Evolutionary conservation across 2,113 vertebrate species (phyloP).

Genomic region (Turnix velox): DNA sequence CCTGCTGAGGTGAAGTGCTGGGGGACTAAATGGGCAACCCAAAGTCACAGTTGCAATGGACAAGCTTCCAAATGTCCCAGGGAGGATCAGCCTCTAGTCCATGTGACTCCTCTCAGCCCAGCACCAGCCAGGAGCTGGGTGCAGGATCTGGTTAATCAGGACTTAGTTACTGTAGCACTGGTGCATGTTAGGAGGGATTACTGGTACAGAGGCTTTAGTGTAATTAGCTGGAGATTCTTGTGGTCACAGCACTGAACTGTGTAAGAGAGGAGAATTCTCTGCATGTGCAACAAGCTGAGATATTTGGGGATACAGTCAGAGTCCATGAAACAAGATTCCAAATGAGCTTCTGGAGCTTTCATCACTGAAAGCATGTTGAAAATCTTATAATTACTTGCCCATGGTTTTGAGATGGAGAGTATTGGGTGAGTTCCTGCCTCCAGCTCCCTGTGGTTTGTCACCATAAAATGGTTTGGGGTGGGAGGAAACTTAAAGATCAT

Average conservation of each 20-base stretch:
- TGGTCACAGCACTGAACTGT: not conserved
- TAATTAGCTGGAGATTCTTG: not conserved
- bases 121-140: not conserved
- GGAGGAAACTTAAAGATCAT: no score
- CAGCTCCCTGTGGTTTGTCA: not conserved
- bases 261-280: not conserved
- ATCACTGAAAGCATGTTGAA: not conserved
- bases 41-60: no score
- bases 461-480: no score
- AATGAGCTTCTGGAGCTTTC: not conserved
- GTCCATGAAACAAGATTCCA: not conserved
- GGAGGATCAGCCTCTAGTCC: not conserved
- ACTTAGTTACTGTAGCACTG: not conserved
- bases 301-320: not conserved
- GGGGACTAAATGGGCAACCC: no score
- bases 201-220: not conserved
- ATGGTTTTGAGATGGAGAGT: not conserved
- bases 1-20: no score
- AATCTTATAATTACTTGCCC: not conserved
- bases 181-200: rapidly evolving
- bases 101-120: not conserved
- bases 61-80: not conserved
- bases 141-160: not conserved
- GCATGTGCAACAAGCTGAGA: not conserved
- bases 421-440: rapidly evolving